Conservation (phyloP, 2,113 vertebrate genomes). For the Andinoacara biseriatus region DNA sequence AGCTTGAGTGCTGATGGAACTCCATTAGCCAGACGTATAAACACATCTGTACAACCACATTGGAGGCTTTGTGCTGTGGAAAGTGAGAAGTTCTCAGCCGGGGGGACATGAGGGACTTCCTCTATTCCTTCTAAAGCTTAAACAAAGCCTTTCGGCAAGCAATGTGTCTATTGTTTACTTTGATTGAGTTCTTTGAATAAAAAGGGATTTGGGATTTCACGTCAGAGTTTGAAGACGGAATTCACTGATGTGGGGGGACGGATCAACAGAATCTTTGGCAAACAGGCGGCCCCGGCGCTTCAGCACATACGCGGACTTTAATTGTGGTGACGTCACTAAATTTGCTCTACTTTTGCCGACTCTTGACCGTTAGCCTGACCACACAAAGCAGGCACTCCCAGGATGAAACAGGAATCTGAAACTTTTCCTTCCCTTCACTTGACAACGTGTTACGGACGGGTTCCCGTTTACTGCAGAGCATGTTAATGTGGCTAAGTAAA, state of each 20-base stretch:
- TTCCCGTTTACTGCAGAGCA: neutral
- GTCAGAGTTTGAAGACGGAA: conserved; percentile 47
- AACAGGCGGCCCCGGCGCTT: neutral
- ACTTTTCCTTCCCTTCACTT: neutral
- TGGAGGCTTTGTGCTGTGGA: conserved; percentile 47
- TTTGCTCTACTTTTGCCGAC: conserved; percentile 6
- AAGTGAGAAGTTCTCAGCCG: conserved; percentile 53
- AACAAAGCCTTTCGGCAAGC: conserved; percentile 69
- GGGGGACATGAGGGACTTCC: conserved; percentile 58
- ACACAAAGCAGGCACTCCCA: neutral
- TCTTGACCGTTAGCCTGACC: neutral
- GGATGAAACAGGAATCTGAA: neutral
- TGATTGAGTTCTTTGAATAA: conserved; percentile 67
- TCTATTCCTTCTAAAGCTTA: conserved; percentile 52
- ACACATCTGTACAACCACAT: conserved; percentile 56
- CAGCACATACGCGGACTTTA: conserved; percentile 7
- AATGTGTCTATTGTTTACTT: conserved; percentile 67
- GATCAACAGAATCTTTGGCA: conserved; percentile 35
- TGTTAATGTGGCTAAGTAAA: neutral
- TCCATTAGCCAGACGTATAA: conserved; percentile 60
- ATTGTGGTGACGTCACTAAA: neutral
- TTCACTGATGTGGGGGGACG: conserved; percentile 34
- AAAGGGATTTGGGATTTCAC: conserved; percentile 65
- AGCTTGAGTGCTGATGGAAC: conserved; percentile 53
- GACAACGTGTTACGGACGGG: neutral